Percentiles rank a stretch among this genome's conserved stretches.
Evolutionary conservation across 2,888 invertebrate species (phyloP).

Genomic region (Phoenoteleia sp.): DNA sequence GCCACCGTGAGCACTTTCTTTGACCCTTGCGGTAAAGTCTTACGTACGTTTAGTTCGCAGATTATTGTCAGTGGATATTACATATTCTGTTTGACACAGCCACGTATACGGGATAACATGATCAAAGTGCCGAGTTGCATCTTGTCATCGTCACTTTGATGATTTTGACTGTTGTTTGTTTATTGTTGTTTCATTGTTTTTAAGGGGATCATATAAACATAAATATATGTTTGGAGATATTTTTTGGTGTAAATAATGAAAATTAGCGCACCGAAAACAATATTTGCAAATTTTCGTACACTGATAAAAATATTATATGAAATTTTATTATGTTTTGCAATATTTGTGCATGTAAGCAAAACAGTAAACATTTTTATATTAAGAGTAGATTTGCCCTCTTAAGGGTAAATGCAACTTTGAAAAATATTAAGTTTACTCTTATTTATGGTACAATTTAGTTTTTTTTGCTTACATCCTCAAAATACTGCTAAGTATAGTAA

Average conservation of each 20-base stretch:
- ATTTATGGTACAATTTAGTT: too few relatives aligned
- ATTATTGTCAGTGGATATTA: conserved; percentile 35
- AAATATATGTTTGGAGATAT: conserved; percentile 27
- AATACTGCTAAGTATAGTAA: too few relatives aligned
- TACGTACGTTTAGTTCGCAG: conserved; percentile 25
- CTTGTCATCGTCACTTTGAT: conserved; percentile 65
- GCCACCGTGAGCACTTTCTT: conserved; percentile 22
- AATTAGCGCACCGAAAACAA: too few relatives aligned
- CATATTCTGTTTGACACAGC: conserved; percentile 61
- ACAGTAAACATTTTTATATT: too few relatives aligned
- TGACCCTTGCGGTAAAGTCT: conserved; percentile 24
- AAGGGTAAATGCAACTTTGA: too few relatives aligned
- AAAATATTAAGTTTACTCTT: too few relatives aligned
- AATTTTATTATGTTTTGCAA: too few relatives aligned
- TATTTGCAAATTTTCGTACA: too few relatives aligned
- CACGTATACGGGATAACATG: conserved; percentile 45
- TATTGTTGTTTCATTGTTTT: conserved; percentile 69
- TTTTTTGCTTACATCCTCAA: too few relatives aligned
- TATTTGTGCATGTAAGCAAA: too few relatives aligned
- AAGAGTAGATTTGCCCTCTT: too few relatives aligned
- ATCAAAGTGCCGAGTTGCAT: conserved; percentile 65
- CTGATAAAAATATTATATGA: too few relatives aligned
- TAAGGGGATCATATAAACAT: conserved; percentile 28
- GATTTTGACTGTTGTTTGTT: conserved; percentile 70
- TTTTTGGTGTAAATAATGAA: conserved; percentile 29